Evolutionary conservation across 1,140 invertebrate species (phyloP).

Genomic region (Monochamus saltuarius): DNA sequence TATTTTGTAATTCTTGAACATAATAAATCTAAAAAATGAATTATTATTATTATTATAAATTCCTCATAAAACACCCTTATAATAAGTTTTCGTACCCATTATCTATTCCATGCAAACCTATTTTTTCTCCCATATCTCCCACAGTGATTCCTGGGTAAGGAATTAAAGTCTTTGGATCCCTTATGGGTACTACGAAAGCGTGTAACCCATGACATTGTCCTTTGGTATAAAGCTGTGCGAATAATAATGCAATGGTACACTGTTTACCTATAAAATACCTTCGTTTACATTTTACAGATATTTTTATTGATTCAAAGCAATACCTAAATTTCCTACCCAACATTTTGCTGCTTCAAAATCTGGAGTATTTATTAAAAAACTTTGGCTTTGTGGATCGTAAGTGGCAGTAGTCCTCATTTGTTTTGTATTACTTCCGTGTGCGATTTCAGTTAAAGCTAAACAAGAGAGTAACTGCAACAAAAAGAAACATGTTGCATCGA

Average conservation of each 20-base stretch:
- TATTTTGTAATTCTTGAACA: constrained; percentile 85
- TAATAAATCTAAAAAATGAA: constrained; percentile 67
- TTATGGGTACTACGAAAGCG: constrained; percentile 78
- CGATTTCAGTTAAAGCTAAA: constrained; percentile 89
- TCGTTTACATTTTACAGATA: too few species aligned
- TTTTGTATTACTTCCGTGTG: constrained; percentile 92
- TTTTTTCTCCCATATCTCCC: constrained; percentile 87
- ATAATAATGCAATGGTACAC: constrained; percentile 83
- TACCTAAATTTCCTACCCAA: constrained; percentile 89
- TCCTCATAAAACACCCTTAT: too few species aligned
- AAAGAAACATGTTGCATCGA: not conserved
- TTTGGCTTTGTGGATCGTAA: constrained; percentile 74
- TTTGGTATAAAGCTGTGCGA: constrained; percentile 83
- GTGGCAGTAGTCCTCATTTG: constrained; percentile 87
- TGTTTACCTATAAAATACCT: constrained; percentile 66
- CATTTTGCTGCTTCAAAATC: constrained; percentile 94
- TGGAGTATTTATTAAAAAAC: constrained; percentile 88
- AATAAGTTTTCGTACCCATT: constrained; percentile 65
- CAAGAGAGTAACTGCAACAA: constrained; percentile 76
- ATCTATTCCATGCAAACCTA: constrained; percentile 85
- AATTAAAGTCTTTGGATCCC: constrained; percentile 72
- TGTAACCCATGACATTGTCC: constrained; percentile 83
- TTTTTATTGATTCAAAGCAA: constrained; percentile 21
- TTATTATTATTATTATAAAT: too few species aligned
- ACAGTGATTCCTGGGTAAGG: constrained; percentile 70